Base-by-base conservation (phyloP, 23 tunicate species). In the Clavelina lepadiformis region DNA sequence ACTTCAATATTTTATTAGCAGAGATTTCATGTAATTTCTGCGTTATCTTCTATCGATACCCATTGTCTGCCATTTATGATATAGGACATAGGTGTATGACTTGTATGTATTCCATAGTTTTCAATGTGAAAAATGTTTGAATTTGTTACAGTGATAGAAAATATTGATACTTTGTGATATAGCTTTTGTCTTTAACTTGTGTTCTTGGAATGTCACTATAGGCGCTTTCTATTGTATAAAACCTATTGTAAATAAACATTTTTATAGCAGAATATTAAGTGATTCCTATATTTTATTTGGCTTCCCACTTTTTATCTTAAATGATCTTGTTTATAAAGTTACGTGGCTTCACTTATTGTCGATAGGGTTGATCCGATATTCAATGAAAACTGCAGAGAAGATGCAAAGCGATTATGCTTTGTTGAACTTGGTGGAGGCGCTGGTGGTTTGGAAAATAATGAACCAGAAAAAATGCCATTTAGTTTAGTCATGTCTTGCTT, bases 401-500 rank as follows among this genome's bases (percentile, higher is more conserved):
- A 88, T 3, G 53, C 74, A 13, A 36, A 67, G 30, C 21, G 25
- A 4, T 24, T 46, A 15, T 88, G 88, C 35, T 36, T 61, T 28
- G 35, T 13, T 5, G 54, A 5, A 18, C 46, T 27, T 25, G 64
- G 64, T 26, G 72, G 35, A 20, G 56, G 51, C 26, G 27, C 24
- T 20, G 27, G 35, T 38, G 70, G 29, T 5, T 21, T 33, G 2
- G 53, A 35, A 3, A 28, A 35, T 18, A 57, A 68, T n/a, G 87
- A 59, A 25, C 57, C 27, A 8, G 63, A 35, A 24, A 5, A 69
- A 25, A 73, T 86, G 65, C 83, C 89, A 6, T 65, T 68, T 35
- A 51, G 69, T 32, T 54, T 91, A 47, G 91, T 91, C 27, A 38
- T 91, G 7, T 63, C 80, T 1, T 91, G 98, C 65, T 67, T 91